Evolutionary conservation across 2,888 invertebrate species (phyloP).

Genomic region (Epistrophella euchroma): DNA sequence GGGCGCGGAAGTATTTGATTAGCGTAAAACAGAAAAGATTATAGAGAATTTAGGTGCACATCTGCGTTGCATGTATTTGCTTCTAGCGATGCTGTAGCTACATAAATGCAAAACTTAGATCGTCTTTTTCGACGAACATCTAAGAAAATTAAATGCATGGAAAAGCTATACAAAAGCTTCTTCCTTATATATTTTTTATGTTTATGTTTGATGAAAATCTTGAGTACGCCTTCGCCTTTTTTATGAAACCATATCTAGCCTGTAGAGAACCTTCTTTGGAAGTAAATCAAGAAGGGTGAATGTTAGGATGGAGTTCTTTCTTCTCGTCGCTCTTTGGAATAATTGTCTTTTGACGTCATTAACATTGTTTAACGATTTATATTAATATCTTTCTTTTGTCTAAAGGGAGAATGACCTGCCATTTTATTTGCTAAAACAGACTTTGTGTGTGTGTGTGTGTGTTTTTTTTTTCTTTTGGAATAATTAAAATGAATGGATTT

Average conservation of each 20-base stretch:
- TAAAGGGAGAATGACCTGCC: background rate
- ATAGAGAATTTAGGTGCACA: background rate
- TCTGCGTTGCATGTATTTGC: background rate
- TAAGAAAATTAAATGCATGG: background rate
- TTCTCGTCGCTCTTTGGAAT: background rate
- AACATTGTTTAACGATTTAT: constrained; percentile 62
- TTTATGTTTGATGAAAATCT: too few species aligned
- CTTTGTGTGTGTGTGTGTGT: background rate
- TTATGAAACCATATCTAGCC: background rate
- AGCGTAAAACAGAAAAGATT: constrained; percentile 30
- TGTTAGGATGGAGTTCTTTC: background rate
- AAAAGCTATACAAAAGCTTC: too few species aligned
- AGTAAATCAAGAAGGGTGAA: background rate
- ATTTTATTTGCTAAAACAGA: constrained; percentile 4
- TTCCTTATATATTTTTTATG: too few species aligned
- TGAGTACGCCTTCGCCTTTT: background rate
- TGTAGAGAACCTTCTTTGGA: background rate
- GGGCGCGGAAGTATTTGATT: constrained; percentile 65
- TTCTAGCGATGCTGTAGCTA: background rate
- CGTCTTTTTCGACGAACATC: too few species aligned
- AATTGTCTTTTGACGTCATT: constrained; percentile 59
- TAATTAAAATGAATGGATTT: constrained; percentile 42
- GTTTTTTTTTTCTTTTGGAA: background rate
- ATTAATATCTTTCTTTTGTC: constrained; percentile 39
- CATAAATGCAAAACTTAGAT: background rate